Conservation (phyloP, 2,888 invertebrate species). For the Serripes groenlandicus region DNA sequence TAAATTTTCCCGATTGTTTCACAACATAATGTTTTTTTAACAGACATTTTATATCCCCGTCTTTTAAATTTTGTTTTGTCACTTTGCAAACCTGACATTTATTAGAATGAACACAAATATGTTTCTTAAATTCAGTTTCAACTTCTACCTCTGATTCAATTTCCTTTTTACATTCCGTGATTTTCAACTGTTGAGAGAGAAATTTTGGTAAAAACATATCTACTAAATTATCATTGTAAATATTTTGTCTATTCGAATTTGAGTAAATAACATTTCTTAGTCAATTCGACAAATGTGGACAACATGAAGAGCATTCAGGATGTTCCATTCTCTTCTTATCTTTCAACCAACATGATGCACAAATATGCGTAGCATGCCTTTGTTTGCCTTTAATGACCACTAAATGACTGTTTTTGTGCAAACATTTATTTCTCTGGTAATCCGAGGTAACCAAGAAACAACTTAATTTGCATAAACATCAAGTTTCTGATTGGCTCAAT, state of each 20-base stretch:
- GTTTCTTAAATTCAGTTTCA: background rate
- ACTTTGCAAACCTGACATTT: background rate
- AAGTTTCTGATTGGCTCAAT: no score
- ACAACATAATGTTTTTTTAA: background rate
- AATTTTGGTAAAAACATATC: slow-evolving; percentile 19
- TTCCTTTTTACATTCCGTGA: no score
- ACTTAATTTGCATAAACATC: no score
- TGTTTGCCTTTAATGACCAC: background rate
- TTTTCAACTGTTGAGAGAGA: no score
- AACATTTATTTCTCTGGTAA: background rate
- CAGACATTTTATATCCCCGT: background rate
- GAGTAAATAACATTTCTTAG: background rate
- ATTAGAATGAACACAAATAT: background rate
- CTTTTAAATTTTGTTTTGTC: background rate
- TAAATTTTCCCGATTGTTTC: slow-evolving; percentile 2
- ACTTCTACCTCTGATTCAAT: no score
- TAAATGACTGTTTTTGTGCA: background rate
- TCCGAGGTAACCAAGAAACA: no score
- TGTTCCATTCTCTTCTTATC: slow-evolving; percentile 8
- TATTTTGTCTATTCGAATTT: background rate
- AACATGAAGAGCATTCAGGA: slow-evolving; percentile 10
- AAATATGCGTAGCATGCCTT: background rate
- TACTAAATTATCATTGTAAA: background rate
- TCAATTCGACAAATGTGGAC: slow-evolving; percentile 1
- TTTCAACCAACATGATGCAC: slow-evolving; percentile 14